Conservation (phyloP, 2,888 invertebrate genomes). For the Perdita meconis region DNA sequence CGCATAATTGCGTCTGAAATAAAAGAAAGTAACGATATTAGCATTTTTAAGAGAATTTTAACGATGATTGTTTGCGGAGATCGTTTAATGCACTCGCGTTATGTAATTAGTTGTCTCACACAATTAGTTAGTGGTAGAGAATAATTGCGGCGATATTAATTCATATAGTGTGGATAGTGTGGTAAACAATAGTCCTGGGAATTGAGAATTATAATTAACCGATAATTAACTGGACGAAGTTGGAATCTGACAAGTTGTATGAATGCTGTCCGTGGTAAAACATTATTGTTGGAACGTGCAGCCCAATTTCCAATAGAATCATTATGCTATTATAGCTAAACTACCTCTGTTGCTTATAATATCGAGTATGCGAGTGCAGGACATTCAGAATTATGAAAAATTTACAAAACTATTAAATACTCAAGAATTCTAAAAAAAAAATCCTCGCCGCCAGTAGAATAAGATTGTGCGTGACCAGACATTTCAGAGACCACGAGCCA, state of each 20-base stretch:
- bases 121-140: neutral
- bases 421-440: neutral
- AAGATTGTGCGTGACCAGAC: constrained; percentile 3
- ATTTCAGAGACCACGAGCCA: neutral
- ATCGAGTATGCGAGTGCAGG: no score
- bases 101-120: no score
- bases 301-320: neutral
- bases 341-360: no score
- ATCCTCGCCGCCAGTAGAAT: neutral
- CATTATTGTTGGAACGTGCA: neutral
- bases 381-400: neutral
- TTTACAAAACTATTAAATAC: neutral
- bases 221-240: neutral
- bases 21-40: neutral
- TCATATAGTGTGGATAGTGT: neutral
- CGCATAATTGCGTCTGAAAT: constrained; percentile 63
- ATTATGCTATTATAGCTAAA: no score
- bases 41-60: no score
- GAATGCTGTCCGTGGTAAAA: neutral
- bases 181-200: neutral
- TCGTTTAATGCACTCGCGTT: no score
- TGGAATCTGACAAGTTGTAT: neutral
- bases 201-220: neutral
- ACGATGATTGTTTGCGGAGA: no score
- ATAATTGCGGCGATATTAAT: neutral